Base-by-base conservation (phyloP, 2,888 invertebrate genomes). In the Tipula confusa region DNA sequence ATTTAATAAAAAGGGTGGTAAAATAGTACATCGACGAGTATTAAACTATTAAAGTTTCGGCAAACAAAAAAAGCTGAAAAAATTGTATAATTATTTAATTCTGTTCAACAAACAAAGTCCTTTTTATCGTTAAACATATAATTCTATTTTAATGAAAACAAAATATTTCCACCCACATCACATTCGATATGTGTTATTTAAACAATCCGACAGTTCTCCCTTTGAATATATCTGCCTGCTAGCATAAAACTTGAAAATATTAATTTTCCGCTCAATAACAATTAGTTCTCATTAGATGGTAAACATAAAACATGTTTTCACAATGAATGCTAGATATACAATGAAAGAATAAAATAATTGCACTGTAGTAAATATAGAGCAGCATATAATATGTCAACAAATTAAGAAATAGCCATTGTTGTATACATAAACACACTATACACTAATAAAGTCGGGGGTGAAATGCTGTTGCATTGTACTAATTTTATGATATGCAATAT, bases 211-310 rank as follows among this genome's bases (percentile, higher is more conserved):
- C 18, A 64, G 24, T 24, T 64, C 24, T 9, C 64, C 64, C 64
- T 64, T 2, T 64, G 9, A 15, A 15, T 64, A 24, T 24, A 64
- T 24, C n/a, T 24, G 64, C 7, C 24, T 24, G 24, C 64, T 24
- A 24, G 64, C 64, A 64, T 64, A 64, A 64, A 64, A 64, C 64
- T 64, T 64, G 64, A 64, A 64, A 64, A 64, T 64, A 64, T 64
- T 64, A 64, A 64, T 64, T 64, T 64, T 64, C 64, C 64, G 64
- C 64, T 64, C 64, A 64, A 64, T 64, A 64, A 64, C 64, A 64
- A 64, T 64, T 64, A 64, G 64, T 64, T 64, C 64, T 64, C 64
- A 64, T 64, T 64, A 64, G 64, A 24, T 24, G 64, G 64, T 64
- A 64, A 64, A 64, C 64, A 64, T 4, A 3, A 24, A 64, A 64